A percentile compares a stretch with the other conserved stretches of the same genome.
Evolutionary conservation across 2,888 invertebrate species (phyloP).

Genomic region (Sminthurinus aureus): DNA sequence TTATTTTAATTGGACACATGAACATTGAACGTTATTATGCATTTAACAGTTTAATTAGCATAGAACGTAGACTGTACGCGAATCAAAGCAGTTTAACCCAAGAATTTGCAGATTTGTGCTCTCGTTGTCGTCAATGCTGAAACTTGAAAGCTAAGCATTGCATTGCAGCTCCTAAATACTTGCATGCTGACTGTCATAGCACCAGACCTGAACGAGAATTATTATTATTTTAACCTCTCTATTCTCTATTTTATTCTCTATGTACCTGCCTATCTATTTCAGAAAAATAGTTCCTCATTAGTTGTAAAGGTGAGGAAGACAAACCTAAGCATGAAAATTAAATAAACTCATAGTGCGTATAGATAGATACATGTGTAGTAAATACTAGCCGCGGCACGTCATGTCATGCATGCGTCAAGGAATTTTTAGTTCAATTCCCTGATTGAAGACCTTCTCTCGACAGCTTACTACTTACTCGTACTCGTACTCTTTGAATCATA

Average conservation of each 20-base stretch:
- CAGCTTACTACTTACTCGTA: too few relatives aligned
- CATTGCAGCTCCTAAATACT: background rate
- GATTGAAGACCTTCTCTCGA: background rate
- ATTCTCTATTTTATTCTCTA: too few relatives aligned
- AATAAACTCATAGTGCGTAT: background rate
- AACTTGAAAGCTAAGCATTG: background rate
- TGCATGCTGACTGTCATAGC: background rate
- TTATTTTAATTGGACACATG: too few relatives aligned
- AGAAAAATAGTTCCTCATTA: too few relatives aligned
- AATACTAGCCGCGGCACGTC: background rate
- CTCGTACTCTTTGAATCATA: background rate
- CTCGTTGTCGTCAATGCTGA: background rate
- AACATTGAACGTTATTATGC: background rate
- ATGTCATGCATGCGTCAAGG: background rate
- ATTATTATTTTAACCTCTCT: background rate
- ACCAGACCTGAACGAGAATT: constrained; percentile 1
- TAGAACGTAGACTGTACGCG: background rate
- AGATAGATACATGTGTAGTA: background rate
- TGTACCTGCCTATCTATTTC: background rate
- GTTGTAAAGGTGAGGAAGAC: background rate
- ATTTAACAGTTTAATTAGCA: background rate
- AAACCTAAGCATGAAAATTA: background rate
- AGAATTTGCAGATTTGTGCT: background rate
- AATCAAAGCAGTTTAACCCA: background rate
- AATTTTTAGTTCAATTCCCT: constrained; percentile 10